Evolutionary conservation across 2,888 invertebrate genomes (phyloP).

Genomic region (Harpalus rubripes): DNA sequence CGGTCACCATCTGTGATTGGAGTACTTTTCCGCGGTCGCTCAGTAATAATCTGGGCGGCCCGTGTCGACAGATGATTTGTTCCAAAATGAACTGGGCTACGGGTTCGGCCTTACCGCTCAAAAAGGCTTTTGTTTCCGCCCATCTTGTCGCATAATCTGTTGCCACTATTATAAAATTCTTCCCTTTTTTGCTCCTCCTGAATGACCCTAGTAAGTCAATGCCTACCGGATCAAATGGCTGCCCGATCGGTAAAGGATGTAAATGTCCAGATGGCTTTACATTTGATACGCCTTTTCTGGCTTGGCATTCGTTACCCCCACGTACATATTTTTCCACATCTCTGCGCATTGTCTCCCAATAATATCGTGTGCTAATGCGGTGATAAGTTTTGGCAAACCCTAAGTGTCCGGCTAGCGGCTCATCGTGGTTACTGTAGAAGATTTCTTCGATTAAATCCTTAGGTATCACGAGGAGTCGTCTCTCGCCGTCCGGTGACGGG

Average conservation of each 20-base stretch:
- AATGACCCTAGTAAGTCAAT: slow-evolving; percentile 69
- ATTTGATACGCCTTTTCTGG: slow-evolving; percentile 67
- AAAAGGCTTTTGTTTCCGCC: too few species aligned
- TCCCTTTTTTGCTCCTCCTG: slow-evolving; percentile 63
- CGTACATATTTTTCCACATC: slow-evolving; percentile 68
- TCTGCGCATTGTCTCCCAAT: slow-evolving; percentile 66
- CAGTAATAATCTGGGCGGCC: too few species aligned
- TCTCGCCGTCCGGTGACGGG: not conserved
- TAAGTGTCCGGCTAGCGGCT: slow-evolving; percentile 68
- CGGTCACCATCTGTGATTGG: slow-evolving; percentile 65
- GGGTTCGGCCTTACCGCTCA: too few species aligned
- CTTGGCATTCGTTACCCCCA: slow-evolving; percentile 69
- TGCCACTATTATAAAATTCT: too few species aligned
- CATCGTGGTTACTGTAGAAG: slow-evolving; percentile 67
- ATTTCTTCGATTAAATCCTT: not conserved
- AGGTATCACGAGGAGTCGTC: not conserved
- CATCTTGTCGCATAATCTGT: too few species aligned
- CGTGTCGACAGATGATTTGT: too few species aligned
- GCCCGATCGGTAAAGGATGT: slow-evolving; percentile 50
- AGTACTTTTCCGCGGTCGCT: not conserved
- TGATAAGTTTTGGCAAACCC: slow-evolving; percentile 58
- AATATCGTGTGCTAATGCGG: slow-evolving; percentile 67
- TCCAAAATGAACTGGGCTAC: too few species aligned
- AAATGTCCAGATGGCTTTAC: slow-evolving; percentile 66
- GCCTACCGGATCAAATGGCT: slow-evolving; percentile 68